These are phyloP conservation scores for Pipa parva DNA, from an alignment of 2,113 vertebrate genomes.

Conservation along the genomic window DNA sequence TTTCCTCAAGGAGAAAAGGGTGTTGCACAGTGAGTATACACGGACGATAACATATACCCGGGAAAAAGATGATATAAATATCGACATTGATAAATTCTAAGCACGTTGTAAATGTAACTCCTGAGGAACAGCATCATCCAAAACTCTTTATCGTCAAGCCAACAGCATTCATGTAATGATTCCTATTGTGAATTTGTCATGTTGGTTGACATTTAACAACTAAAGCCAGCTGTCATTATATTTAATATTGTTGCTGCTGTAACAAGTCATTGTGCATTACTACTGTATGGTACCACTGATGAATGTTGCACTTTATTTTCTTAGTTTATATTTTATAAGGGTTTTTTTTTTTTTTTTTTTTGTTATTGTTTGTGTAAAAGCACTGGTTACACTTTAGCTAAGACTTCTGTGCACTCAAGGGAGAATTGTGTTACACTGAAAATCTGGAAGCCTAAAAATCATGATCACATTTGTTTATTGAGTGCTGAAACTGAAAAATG, in stretches of 20 bases:
- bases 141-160: conserved; percentile 47
- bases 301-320: conserved; percentile 72
- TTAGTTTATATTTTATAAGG: conserved; percentile 67
- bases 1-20: conserved; percentile 71
- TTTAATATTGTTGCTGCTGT: conserved; percentile 65
- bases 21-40: conserved; percentile 79
- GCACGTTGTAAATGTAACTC: conserved; percentile 74
- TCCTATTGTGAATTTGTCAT: not conserved
- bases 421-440: conserved; percentile 10
- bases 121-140: conserved; percentile 52
- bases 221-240: conserved; percentile 50
- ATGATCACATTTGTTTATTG: not conserved
- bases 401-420: conserved; percentile 51
- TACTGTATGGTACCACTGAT: conserved; percentile 70
- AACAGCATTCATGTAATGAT: conserved; percentile 25
- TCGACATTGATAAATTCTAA: conserved; percentile 80
- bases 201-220: conserved; percentile 50
- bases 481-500: not conserved
- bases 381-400: conserved; percentile 73
- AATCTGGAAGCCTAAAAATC: no score
- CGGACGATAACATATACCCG: conserved; percentile 89
- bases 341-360: conserved; percentile 50
- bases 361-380: no score
- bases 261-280: conserved; percentile 69
- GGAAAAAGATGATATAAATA: conserved; percentile 84